Base-by-base conservation (phyloP, 2,113 vertebrate species). In the Gadus macrocephalus region DNA sequence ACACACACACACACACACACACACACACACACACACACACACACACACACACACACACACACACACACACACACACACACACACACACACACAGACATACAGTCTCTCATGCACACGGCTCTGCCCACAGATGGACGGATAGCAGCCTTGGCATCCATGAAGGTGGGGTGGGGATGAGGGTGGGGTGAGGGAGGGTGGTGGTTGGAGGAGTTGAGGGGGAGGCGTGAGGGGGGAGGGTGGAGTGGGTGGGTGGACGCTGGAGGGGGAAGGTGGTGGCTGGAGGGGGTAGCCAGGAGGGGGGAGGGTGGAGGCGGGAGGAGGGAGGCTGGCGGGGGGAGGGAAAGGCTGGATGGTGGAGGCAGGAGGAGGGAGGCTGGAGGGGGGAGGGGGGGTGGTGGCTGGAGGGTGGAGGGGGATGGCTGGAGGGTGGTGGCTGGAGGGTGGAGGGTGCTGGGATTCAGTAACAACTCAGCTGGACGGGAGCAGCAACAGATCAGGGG, bases 21-120 rank as follows among this genome's bases (percentile, higher is more conserved):
- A 31, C 28, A 31, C 28, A 31, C 28, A 31, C 53, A 20, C 63
- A 25, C 62, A 42, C 63, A 35, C 63, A 22, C 25, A 64, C 25
- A 25, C 62, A 70, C 63, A 53, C 53, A 72, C 67, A 62, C n/a
- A 17, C 68, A 61, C 15, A 59, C 12, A 16, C 58, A 60, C 19
- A 16, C 19, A 31, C 17, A 58, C 63, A 19, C 61, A 65, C 68
- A 62, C 55, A 38, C 65, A 76, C 60, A 76, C 42, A 67, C 58
- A 62, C 4, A 62, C 17, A 74, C 5, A 60, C 53, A 65, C 35
- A 65, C 35, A 58, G 25, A 53, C 19, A 25, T 15, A 15, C 61
- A 62, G 20, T 58, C 55, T 16, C 55, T 58, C 31, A 35, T 35
- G 31, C 31, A 35, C 31, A 35, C 31, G 6, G 31, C 31, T 35